A percentile compares a stretch with the other conserved stretches of the same genome.
Conservation (phyloP, 2,797 vertebrate species). For the Fratercula arctica region DNA sequence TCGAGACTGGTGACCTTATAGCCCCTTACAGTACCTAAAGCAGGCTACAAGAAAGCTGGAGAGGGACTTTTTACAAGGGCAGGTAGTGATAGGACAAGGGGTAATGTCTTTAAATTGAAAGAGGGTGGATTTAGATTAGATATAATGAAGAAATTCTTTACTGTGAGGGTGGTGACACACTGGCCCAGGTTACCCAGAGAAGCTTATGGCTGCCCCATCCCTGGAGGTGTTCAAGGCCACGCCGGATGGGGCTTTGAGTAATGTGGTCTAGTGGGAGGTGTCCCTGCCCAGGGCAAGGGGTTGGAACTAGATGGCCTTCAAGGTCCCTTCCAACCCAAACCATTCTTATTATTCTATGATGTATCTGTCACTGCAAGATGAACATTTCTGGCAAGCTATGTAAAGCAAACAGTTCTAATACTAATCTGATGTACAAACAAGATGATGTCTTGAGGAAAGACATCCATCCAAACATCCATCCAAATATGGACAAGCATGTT, state of each 20-base stretch:
- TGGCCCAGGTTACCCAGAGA: background rate
- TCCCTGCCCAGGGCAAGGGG: background rate
- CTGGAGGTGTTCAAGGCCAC: background rate
- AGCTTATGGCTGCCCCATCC: background rate
- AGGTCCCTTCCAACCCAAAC: background rate
- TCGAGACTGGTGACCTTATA: background rate
- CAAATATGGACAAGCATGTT: background rate
- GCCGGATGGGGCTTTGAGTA: background rate
- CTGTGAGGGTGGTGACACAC: background rate
- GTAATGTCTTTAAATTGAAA: background rate
- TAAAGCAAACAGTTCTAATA: background rate
- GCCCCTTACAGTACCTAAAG: background rate
- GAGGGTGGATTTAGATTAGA: background rate
- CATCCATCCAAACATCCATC: background rate
- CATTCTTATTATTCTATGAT: background rate
- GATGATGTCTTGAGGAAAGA: background rate
- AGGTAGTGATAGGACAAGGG: background rate
- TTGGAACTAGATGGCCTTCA: background rate
- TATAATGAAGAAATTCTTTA: background rate
- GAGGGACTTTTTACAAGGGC: background rate
- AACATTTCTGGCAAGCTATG: background rate
- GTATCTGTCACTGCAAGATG: background rate
- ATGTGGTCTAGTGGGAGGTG: background rate
- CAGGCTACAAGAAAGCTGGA: background rate
- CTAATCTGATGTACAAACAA: background rate